Conservation (phyloP, 2,797 vertebrate genomes). For the Neosilurus hyrtlii region DNA sequence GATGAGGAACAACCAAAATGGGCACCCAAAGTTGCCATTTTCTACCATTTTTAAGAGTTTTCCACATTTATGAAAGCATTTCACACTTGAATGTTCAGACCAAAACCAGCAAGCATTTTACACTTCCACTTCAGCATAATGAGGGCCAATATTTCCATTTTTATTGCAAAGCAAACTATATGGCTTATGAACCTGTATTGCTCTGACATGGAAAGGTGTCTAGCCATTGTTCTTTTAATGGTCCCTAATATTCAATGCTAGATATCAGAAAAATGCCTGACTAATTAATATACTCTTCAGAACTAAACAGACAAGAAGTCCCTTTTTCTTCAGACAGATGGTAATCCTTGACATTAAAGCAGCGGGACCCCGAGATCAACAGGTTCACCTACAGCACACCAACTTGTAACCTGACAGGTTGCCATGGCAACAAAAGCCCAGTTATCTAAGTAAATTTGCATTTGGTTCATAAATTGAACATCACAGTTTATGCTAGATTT, state of each 20-base stretch:
- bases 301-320: constrained; percentile 7
- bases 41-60: background rate
- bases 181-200: background rate
- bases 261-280: background rate
- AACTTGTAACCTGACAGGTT: constrained; percentile 79
- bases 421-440: constrained; percentile 82
- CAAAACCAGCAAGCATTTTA: constrained; percentile 13
- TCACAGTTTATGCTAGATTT: constrained; percentile 26
- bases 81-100: constrained; percentile 9
- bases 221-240: background rate
- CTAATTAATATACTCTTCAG: background rate
- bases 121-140: background rate
- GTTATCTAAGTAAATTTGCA: constrained; percentile 82
- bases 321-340: constrained; percentile 27
- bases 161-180: background rate
- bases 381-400: constrained; percentile 78
- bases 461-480: constrained; percentile 68
- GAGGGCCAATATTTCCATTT: background rate
- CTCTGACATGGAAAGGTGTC: background rate
- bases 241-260: background rate
- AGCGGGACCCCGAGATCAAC: constrained; percentile 65
- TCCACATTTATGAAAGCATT: background rate
- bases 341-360: constrained; percentile 41
- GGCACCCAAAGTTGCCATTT: constrained; percentile 30
- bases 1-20: background rate